phyloP scores from a whole-genome alignment of 1,140 invertebrate species.

The Chironomus tepperi region DNA sequence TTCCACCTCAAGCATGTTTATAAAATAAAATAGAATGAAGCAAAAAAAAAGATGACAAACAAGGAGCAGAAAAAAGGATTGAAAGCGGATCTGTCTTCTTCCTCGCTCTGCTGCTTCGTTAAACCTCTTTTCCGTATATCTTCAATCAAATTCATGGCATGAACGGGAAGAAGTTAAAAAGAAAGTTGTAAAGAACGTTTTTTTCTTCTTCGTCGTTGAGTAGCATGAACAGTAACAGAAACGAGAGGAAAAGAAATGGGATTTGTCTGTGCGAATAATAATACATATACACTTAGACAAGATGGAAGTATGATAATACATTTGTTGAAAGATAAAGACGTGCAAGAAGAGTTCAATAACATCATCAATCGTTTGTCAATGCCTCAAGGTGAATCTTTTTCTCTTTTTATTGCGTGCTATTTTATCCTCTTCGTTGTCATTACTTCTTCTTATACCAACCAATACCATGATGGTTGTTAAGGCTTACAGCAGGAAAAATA shows the following conservation, averaged over 20 bases:
- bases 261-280: too few species aligned
- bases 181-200: not conserved
- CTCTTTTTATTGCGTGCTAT: not conserved
- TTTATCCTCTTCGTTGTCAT: not conserved
- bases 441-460: not conserved
- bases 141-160: not conserved
- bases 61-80: not conserved
- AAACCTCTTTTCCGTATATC: not conserved
- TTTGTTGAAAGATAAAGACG: not conserved
- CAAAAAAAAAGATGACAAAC: not conserved
- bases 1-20: not conserved
- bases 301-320: too few species aligned
- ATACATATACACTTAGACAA: too few species aligned
- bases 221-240: not conserved
- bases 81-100: conserved; percentile 2
- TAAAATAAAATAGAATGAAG: not conserved
- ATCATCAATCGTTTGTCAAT: conserved; percentile 3
- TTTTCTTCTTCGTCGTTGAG: not conserved
- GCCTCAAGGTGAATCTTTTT: too few species aligned
- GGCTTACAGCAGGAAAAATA: not conserved
- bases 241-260: not conserved
- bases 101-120: not conserved
- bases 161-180: not conserved
- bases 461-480: not conserved
- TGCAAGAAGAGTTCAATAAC: conserved; percentile 21